Evolutionary conservation across 2,113 vertebrate species (phyloP).

Genomic region (Kryptolebias marmoratus): DNA sequence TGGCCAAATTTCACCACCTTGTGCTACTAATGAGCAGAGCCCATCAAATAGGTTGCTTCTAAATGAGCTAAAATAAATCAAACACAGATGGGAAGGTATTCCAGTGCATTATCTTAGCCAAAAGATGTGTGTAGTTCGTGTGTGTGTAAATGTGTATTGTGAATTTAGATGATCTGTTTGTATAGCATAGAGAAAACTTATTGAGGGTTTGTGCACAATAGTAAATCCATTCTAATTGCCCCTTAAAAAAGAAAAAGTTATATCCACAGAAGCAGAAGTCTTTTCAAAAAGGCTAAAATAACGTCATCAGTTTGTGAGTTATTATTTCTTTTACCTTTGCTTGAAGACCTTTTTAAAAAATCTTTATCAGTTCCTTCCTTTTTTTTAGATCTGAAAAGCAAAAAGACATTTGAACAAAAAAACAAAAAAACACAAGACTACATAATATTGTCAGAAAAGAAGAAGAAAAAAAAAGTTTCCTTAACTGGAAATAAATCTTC

Average conservation of each 20-base stretch:
- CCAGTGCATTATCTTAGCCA: conserved; percentile 24
- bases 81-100: conserved; percentile 26
- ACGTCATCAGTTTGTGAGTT: too few relatives aligned
- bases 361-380: too few relatives aligned
- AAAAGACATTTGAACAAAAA: too few relatives aligned
- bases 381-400: too few relatives aligned
- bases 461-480: too few relatives aligned
- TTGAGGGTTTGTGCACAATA: conserved; percentile 6
- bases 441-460: too few relatives aligned
- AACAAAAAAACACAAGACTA: too few relatives aligned
- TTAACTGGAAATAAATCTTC: too few relatives aligned
- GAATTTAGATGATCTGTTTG: conserved; percentile 20
- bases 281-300: too few relatives aligned
- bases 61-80: conserved; percentile 43
- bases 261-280: not conserved
- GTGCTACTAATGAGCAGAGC: conserved; percentile 34
- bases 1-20: conserved; percentile 18
- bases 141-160: not conserved
- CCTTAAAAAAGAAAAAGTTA: not conserved
- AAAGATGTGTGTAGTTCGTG: not conserved
- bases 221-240: conserved; percentile 21
- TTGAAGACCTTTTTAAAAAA: too few relatives aligned
- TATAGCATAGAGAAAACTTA: conserved; percentile 1
- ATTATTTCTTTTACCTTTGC: too few relatives aligned
- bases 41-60: conserved; percentile 20